Conservation (phyloP, 2,797 vertebrate species). For the Poecilia wingei region DNA sequence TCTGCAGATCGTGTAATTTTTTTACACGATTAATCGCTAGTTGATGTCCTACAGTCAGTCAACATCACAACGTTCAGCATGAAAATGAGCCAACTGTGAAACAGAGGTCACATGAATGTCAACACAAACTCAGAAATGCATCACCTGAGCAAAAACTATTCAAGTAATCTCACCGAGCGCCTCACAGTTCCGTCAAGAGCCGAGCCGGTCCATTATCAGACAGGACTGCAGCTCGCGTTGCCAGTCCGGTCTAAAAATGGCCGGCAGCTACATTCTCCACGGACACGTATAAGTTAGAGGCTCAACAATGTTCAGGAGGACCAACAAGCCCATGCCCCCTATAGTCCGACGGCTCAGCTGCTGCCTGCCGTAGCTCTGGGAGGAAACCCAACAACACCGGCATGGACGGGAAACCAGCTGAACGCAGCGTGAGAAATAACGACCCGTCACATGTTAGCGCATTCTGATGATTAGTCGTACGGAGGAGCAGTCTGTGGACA, state of each 20-base stretch:
- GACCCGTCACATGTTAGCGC: not conserved
- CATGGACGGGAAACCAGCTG: not conserved
- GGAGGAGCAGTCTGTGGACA: not conserved
- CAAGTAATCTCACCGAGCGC: slow-evolving; percentile 60
- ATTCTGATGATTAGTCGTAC: slow-evolving; percentile 2
- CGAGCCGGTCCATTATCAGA: slow-evolving; percentile 69
- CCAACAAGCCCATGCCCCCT: slow-evolving; percentile 60
- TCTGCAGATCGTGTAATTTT: no score
- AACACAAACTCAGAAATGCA: slow-evolving; percentile 13
- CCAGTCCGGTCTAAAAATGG: slow-evolving; percentile 74
- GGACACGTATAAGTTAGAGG: slow-evolving; percentile 62
- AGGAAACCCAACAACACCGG: slow-evolving; percentile 7
- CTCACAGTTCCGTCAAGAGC: slow-evolving; percentile 51
- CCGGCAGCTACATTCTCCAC: slow-evolving; percentile 69
- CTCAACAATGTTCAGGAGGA: slow-evolving; percentile 68
- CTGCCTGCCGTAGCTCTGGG: slow-evolving; percentile 4
- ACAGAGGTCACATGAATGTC: slow-evolving; percentile 9
- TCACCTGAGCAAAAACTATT: slow-evolving; percentile 10
- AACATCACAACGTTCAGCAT: not conserved
- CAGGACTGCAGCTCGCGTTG: slow-evolving; percentile 49
- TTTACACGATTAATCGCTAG: no score
- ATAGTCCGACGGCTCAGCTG: slow-evolving; percentile 45
- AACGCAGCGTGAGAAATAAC: not conserved
- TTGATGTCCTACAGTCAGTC: no score
- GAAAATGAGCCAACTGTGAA: not conserved